Base-by-base conservation (phyloP, 1,140 invertebrate genomes). In the Maconellicoccus hirsutus region DNA sequence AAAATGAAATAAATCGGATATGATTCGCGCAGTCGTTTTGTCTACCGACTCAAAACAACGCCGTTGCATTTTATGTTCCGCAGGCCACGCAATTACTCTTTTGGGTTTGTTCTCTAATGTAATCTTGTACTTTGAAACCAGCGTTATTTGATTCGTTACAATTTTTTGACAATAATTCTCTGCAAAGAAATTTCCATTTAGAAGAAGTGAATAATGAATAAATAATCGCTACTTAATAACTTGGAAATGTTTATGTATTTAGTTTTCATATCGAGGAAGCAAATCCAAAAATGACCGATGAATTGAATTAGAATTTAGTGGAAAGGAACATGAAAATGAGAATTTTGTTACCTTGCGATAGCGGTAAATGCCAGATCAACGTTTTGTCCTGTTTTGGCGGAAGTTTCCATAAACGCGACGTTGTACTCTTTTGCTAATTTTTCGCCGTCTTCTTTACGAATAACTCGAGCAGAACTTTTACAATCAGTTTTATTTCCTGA, bases 371-470 rank as follows among this genome's bases (percentile, higher is more conserved):
- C 89, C 75, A 89, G 81, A 79, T 91, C 90, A 72, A 92, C 90
- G 77, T 93, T 92, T 75, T 89, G 84, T 75, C 90, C 89, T 76
- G 89, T 91, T 82, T 92, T 92, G 33, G 90, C 90, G 21, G 89
- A 92, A 59, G 90, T 92, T 82, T 93, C 90, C 88, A 92, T 90
- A 81, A 92, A 93, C 70, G 89, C 84, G 63, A 92, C 89, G 79
- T 87, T 87, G 79, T 92, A 89, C 80, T 92, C 89, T 77, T 86
- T 82, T 29, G 90, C 89, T 75, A 92, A 80, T 74, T 89, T 83
- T 77, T 91, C 88, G 4, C 91, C 90, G 77, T 93, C 90, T 80
- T 93, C 90, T 75, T 85, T 83, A 78, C 86, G 84, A 73, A 93
- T 86, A 73, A 86, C 83, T 39, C 91, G 82, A 72, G 92, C 89